These are phyloP conservation scores for Mallotus villosus DNA, from an alignment of 2,797 vertebrate species.

Conservation along the genomic window DNA sequence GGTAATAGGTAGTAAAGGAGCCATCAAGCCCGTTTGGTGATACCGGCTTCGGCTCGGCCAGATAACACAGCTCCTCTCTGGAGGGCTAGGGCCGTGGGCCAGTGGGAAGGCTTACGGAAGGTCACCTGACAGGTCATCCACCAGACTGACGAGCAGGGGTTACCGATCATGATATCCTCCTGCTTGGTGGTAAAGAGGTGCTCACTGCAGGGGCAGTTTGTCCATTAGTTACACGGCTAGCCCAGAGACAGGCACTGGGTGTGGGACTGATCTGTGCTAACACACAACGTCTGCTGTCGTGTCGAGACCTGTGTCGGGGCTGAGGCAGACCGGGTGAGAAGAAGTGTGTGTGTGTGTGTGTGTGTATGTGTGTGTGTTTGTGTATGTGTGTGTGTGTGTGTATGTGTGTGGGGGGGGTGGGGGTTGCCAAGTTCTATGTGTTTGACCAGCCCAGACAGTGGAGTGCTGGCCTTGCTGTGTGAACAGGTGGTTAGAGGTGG, in stretches of 20 bases:
- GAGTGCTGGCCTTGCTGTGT: constrained; percentile 15
- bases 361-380: neutral
- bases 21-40: constrained; percentile 36
- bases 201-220: too few species aligned
- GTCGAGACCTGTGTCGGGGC: neutral
- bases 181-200: too few species aligned
- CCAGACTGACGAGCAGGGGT: too few species aligned
- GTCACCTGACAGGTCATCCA: neutral
- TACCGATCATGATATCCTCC: too few species aligned
- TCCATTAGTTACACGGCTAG: too few species aligned
- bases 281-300: neutral
- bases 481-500: constrained; percentile 29
- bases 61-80: neutral
- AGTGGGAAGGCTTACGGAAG: neutral
- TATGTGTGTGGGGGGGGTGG: neutral
- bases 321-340: neutral
- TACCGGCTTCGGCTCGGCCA: constrained; percentile 29
- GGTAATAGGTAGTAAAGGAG: constrained; percentile 52
- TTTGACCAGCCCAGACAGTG: neutral
- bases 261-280: neutral
- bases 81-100: constrained; percentile 3
- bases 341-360: too few species aligned
- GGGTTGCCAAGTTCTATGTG: neutral
- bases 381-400: neutral
- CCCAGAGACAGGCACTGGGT: too few species aligned